Conservation (phyloP, 2,113 vertebrate genomes). For the Apus apus region DNA sequence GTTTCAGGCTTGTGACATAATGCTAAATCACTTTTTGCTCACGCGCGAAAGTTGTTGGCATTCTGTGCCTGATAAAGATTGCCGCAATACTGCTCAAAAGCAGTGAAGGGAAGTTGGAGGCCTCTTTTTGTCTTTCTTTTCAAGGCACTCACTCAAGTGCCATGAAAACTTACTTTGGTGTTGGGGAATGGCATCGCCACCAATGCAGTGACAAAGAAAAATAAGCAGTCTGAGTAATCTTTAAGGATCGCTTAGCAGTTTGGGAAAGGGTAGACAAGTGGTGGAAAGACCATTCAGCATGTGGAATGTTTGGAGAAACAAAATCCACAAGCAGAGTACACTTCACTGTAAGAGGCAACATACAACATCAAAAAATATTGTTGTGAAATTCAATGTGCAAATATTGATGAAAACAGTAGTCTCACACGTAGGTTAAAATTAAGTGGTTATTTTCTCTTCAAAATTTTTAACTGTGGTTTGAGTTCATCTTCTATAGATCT, state of each 20-base stretch:
- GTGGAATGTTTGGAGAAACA: constrained; percentile 6
- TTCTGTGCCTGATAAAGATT: neutral
- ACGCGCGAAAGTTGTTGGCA: neutral
- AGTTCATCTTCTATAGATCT: neutral
- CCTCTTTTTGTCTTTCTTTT: neutral
- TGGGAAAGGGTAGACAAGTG: neutral
- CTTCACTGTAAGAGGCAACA: neutral
- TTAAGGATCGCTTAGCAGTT: neutral
- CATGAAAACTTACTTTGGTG: neutral
- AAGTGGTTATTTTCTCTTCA: neutral
- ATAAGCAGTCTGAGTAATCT: neutral
- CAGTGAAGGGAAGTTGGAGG: neutral
- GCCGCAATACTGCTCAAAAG: neutral
- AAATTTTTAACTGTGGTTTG: neutral
- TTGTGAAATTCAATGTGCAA: neutral
- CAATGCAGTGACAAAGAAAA: neutral
- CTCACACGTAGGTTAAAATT: neutral
- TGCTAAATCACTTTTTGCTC: neutral
- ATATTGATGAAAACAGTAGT: neutral
- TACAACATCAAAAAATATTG: neutral
- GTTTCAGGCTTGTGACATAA: neutral
- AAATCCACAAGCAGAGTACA: neutral
- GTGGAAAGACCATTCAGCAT: neutral
- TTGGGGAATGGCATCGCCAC: neutral
- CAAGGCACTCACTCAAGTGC: neutral